A percentile compares a stretch with the other conserved stretches of the same genome.
phyloP scores from a whole-genome alignment of 2,888 invertebrate species.

The Dendrolimus pini region DNA sequence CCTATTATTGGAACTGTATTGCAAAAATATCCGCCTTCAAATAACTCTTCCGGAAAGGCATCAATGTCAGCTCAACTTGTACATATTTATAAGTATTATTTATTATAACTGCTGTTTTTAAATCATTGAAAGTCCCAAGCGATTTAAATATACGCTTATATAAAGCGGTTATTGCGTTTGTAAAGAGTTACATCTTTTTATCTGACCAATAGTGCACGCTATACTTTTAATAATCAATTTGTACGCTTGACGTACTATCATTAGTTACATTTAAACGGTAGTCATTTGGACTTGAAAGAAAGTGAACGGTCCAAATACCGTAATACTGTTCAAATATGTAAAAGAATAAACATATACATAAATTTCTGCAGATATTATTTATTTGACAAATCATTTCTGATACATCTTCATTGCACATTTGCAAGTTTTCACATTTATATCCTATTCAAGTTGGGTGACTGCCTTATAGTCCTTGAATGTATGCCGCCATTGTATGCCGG shows the following conservation, averaged over 20 bases:
- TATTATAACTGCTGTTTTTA: conserved; percentile 52
- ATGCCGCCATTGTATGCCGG: too few relatives aligned
- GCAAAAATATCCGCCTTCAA: conserved; percentile 10
- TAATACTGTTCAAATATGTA: too few relatives aligned
- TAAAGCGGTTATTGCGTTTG: conserved; percentile 53
- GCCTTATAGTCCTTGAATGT: too few relatives aligned
- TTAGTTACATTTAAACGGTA: neutral
- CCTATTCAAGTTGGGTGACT: too few relatives aligned
- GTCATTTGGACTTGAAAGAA: neutral
- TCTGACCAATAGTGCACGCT: neutral
- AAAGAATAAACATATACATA: too few relatives aligned
- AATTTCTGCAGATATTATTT: too few relatives aligned
- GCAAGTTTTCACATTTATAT: too few relatives aligned
- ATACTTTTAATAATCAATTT: conserved; percentile 45
- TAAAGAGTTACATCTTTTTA: conserved; percentile 4
- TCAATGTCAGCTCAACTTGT: conserved; percentile 43
- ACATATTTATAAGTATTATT: conserved; percentile 66
- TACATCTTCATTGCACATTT: too few relatives aligned
- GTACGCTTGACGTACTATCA: conserved; percentile 29
- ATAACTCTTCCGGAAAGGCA: conserved; percentile 53
- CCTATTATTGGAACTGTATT: conserved; percentile 29
- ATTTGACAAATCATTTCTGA: too few relatives aligned
- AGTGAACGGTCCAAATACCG: too few relatives aligned
- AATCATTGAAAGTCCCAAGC: conserved; percentile 47
- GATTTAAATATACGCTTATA: conserved; percentile 51